These are phyloP conservation scores for Odontothrips loti DNA, from an alignment of 2,888 invertebrate genomes.

Conservation along the genomic window DNA sequence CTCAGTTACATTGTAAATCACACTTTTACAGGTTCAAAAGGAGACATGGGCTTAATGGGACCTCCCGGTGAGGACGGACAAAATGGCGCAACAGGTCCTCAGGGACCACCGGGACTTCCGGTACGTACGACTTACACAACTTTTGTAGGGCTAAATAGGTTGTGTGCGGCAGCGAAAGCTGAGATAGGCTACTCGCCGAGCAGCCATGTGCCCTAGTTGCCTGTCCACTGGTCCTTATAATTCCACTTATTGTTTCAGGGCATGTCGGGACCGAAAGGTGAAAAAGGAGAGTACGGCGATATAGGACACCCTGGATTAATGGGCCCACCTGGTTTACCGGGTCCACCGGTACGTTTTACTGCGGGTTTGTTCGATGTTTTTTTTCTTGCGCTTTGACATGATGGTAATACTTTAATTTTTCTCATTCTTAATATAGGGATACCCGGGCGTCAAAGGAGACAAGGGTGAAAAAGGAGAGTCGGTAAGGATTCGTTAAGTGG, in stretches of 20 bases:
- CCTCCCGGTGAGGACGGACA: constrained; percentile 69
- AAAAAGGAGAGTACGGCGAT: constrained; percentile 83
- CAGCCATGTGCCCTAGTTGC: too few relatives aligned
- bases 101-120: constrained; percentile 80
- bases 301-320: constrained; percentile 91
- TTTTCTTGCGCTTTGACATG: background rate
- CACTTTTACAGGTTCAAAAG: constrained; percentile 61
- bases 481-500: constrained; percentile 56
- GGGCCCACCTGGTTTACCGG: constrained; percentile 81
- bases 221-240: background rate
- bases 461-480: constrained; percentile 91
- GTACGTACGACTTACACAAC: constrained; percentile 50
- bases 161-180: background rate
- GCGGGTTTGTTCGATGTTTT: background rate
- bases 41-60: constrained; percentile 71
- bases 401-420: constrained; percentile 19
- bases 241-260: constrained; percentile 52
- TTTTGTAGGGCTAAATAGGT: background rate
- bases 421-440: constrained; percentile 53
- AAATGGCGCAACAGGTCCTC: constrained; percentile 75
- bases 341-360: constrained; percentile 54
- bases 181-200: background rate
- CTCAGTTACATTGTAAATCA: constrained; percentile 24
- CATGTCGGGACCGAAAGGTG: constrained; percentile 78
- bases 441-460: constrained; percentile 84